A percentile compares a stretch with the other conserved stretches of the same genome.
These are phyloP conservation scores for Cyphomyrmex costatus DNA, from an alignment of 1,140 invertebrate species.

Conservation along the genomic window DNA sequence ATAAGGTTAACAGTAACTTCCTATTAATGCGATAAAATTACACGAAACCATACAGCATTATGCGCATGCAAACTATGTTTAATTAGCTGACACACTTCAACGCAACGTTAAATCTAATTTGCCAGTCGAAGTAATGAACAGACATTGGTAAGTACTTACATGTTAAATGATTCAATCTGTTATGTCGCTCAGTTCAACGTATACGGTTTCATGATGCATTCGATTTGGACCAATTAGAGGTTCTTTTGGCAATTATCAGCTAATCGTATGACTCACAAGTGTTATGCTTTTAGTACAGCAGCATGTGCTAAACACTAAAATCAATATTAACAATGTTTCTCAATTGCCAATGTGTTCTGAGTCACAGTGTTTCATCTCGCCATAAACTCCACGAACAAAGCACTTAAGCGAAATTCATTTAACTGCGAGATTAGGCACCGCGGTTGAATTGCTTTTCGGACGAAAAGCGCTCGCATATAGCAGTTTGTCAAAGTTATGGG, in stretches of 20 bases:
- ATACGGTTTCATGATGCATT: not conserved
- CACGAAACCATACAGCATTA: not conserved
- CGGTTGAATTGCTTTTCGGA: constrained; percentile 53
- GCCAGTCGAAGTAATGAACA: constrained; percentile 22
- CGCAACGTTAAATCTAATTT: constrained; percentile 38
- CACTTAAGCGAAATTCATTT: constrained; percentile 56
- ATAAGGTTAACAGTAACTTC: not conserved
- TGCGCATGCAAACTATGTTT: constrained; percentile 8
- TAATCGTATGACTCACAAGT: constrained; percentile 31
- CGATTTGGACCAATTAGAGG: constrained; percentile 12
- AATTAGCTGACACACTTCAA: constrained; percentile 18
- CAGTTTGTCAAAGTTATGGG: constrained; percentile 53
- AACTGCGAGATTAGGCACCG: constrained; percentile 63
- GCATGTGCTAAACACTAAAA: constrained; percentile 27
- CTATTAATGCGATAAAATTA: not conserved
- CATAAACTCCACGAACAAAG: constrained; percentile 53
- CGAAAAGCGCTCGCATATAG: constrained; percentile 20
- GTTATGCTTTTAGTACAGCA: not conserved
- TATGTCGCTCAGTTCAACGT: not conserved
- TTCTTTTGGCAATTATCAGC: constrained; percentile 40
- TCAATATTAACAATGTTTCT: constrained; percentile 60
- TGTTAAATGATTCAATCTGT: constrained; percentile 43
- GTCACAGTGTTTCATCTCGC: constrained; percentile 40
- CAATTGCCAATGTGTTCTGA: not conserved
- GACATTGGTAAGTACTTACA: constrained; percentile 37